A percentile compares a stretch with the other conserved stretches of the same genome.
Conservation (phyloP, 1,140 invertebrate species). For the Copidosoma floridanum region DNA sequence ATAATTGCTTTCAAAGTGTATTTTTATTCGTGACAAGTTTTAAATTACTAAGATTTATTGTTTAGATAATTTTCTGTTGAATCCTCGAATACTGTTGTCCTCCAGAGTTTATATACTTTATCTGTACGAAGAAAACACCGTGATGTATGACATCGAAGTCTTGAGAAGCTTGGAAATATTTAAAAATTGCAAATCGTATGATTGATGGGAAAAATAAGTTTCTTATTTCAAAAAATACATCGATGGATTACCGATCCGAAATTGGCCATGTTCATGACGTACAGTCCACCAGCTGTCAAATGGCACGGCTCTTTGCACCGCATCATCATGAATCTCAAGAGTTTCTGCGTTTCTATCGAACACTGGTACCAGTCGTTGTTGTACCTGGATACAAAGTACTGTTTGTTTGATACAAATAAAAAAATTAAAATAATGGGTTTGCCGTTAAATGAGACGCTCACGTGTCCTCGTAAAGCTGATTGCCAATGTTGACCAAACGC, state of each 20-base stretch:
- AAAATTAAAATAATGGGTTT: neutral
- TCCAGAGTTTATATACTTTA: too few relatives aligned
- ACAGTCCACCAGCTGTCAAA: slow-evolving; percentile 3
- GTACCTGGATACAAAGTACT: neutral
- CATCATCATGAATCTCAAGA: neutral
- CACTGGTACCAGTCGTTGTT: neutral
- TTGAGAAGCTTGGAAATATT: too few relatives aligned
- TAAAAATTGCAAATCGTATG: too few relatives aligned
- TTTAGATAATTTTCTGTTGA: too few relatives aligned
- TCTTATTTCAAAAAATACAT: too few relatives aligned
- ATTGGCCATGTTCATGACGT: neutral
- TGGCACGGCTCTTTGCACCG: neutral
- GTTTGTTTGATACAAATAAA: neutral
- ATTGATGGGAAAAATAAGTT: too few relatives aligned
- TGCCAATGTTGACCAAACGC: neutral
- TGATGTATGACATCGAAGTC: too few relatives aligned
- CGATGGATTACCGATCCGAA: neutral
- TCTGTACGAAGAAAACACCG: too few relatives aligned
- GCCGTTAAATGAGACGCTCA: neutral
- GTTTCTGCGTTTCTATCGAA: neutral
- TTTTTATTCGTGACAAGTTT: too few relatives aligned
- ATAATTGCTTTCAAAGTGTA: too few relatives aligned
- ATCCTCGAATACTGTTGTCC: too few relatives aligned
- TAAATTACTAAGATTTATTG: too few relatives aligned
- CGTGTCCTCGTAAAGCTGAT: neutral